Evolutionary conservation across 2,888 invertebrate species (phyloP), one percentile per base, ranked within the genome.

Genomic region (Margaritifera margaritifera): DNA sequence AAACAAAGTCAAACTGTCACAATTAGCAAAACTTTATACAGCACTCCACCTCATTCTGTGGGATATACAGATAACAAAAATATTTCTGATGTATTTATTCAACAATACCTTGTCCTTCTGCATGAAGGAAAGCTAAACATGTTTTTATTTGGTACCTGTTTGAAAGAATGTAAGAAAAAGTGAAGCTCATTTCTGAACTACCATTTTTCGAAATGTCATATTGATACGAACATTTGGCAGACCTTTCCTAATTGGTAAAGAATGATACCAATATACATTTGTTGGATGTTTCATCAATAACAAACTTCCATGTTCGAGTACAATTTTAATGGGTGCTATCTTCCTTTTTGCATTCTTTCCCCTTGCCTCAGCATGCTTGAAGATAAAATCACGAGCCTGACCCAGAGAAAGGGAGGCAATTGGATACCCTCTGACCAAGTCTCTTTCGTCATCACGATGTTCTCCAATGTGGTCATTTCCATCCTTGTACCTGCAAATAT

Each of bases 281-380:
- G 94, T 94, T 0, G 94, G 94, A 20, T 92, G 92, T 84, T 94
- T 93, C 94, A 94, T 94, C 68, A 94, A 81, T 62, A 94, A 88
- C 54, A 94, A 84, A 84, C 93, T 93, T 6, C 94, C 94, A 85
- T 93, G 92, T 78, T 93, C 92, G 80, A 94, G 88, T 64, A 90
- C 89, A 19, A 94, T 84, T 86, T 92, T 93, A 24, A 89, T 90
- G 6, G 81, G 69, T 0, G 76, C 79, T 24, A 87, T 82, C 75
- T 93, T 92, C 8, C 80, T 71, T 19, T 63, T 79, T 6, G 83
- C 80, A 42, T 80, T 73, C 65, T 81, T 86, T 4, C 87, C 86
- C 4, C 86, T 62, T 2, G 84, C 56, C 22, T 90, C 91, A 80
- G 77, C 80, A 65, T 94, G 94, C 84, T 92, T 92, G 53, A 94